Base-by-base conservation (phyloP, 1,140 invertebrate genomes). In the Agrilus planipennis region DNA sequence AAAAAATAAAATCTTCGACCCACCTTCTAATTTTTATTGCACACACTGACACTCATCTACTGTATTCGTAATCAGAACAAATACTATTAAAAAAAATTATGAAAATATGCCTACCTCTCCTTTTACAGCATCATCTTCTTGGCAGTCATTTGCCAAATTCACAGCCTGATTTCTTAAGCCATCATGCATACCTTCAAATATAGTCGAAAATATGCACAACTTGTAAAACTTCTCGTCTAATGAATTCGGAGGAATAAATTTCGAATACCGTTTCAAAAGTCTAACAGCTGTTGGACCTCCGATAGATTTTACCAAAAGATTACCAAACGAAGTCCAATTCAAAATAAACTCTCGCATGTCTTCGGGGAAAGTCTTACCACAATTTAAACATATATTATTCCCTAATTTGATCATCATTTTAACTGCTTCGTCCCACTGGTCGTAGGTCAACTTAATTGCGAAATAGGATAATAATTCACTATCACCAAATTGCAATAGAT, bases 211-310 rank as follows among this genome's bases (percentile, higher is more conserved):
- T 16, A 62, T 51, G 39, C 54, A 59, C 30, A 41, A 41, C 37
- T 61, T 57, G 46, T 61, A 62, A 55, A 62, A 62, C 32, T 50
- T 41, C 6, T 25, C 14, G 38, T 63, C 53, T 20, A 66, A 45
- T 43, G 58, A 50, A 28, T 42, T 44, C 32, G 55, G 52, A 23
- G 61, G 55, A 48, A 67, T 62, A 42, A 45, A 36, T 18, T 52
- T 30, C 11, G 57, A 34, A 45, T 64, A 59, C 20, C 57, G 51
- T 36, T 46, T 45, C 18, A 67, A 45, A 27, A 65, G 46, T 22
- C 49, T 44, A 17, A 57, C 34, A 0, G 61, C 50, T 43, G 49
- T 49, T 30, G 49, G 39, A 3, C 51, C 38, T 21, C 56, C 57
- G 31, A 67, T 52, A 12, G 53, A 57, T 47, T 62, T 50, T n/a